Conservation (phyloP, 1,140 invertebrate genomes). For the Achroia grisella region DNA sequence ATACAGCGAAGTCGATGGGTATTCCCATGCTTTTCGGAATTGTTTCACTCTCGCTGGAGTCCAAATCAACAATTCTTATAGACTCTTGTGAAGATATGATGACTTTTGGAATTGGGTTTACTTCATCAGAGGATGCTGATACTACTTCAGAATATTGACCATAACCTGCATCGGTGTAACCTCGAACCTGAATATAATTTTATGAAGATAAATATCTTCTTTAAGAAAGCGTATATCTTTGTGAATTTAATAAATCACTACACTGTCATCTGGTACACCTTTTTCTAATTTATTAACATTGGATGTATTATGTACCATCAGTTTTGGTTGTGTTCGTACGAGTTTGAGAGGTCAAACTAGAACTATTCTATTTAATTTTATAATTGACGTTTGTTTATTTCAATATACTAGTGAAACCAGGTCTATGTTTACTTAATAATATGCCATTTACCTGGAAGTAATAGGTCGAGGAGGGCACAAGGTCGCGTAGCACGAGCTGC, state of each 20-base stretch:
- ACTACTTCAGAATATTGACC: conserved; percentile 79
- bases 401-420: too few species aligned
- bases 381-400: too few species aligned
- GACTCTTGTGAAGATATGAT: conserved; percentile 82
- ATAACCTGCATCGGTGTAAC: conserved; percentile 83
- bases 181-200: conserved; percentile 77
- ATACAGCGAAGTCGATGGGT: conserved; percentile 77
- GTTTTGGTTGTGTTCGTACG: too few species aligned
- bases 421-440: too few species aligned
- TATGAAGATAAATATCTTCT: too few species aligned
- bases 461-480: conserved; percentile 79
- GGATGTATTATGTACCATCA: too few species aligned
- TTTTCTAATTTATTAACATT: too few species aligned
- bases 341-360: too few species aligned
- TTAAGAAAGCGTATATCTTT: too few species aligned
- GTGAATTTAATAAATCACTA: too few species aligned
- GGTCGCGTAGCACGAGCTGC: conserved; percentile 75
- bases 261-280: too few species aligned
- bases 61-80: conserved; percentile 83
- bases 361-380: too few species aligned
- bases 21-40: conserved; percentile 76
- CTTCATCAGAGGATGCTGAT: conserved; percentile 76
- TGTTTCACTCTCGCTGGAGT: conserved; percentile 75
- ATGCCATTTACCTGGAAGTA: conserved; percentile 78
- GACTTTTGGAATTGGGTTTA: conserved; percentile 85